These are phyloP conservation scores for Syngnathus floridae DNA, from an alignment of 2,113 vertebrate genomes.

Conservation along the genomic window DNA sequence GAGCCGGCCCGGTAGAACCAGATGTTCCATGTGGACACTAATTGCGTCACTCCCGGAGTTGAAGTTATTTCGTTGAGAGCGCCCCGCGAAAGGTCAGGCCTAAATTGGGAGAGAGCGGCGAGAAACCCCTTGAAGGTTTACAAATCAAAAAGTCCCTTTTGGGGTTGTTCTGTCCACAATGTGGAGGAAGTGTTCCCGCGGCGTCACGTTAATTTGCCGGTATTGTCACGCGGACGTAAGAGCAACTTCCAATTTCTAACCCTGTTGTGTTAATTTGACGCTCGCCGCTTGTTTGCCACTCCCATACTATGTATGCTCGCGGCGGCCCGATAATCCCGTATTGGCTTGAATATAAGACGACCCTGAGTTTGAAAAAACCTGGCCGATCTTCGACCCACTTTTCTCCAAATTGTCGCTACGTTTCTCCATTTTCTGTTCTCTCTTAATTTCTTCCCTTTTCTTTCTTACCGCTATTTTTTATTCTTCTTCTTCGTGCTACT, in stretches of 20 bases:
- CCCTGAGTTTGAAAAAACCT: too few relatives aligned
- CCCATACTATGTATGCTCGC: neutral
- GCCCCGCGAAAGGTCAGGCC: slow-evolving; percentile 55
- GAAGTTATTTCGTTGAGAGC: slow-evolving; percentile 31
- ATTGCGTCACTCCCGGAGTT: slow-evolving; percentile 22
- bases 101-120: slow-evolving; percentile 51
- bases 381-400: too few relatives aligned
- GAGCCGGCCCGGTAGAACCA: neutral
- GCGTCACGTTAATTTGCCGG: slow-evolving; percentile 37
- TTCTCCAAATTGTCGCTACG: too few relatives aligned
- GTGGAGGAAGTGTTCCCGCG: slow-evolving; percentile 7
- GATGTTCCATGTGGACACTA: slow-evolving; percentile 23
- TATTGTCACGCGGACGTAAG: slow-evolving; percentile 22
- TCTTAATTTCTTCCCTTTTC: too few relatives aligned
- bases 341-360: too few relatives aligned
- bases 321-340: neutral
- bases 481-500: too few relatives aligned
- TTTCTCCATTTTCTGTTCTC: too few relatives aligned
- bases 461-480: too few relatives aligned
- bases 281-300: neutral
- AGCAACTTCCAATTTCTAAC: neutral
- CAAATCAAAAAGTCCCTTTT: slow-evolving; percentile 54
- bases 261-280: neutral
- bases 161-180: slow-evolving; percentile 15
- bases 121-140: slow-evolving; percentile 50